phyloP scores from a whole-genome alignment of 1,140 invertebrate species.

The Vanessa tameamea region DNA sequence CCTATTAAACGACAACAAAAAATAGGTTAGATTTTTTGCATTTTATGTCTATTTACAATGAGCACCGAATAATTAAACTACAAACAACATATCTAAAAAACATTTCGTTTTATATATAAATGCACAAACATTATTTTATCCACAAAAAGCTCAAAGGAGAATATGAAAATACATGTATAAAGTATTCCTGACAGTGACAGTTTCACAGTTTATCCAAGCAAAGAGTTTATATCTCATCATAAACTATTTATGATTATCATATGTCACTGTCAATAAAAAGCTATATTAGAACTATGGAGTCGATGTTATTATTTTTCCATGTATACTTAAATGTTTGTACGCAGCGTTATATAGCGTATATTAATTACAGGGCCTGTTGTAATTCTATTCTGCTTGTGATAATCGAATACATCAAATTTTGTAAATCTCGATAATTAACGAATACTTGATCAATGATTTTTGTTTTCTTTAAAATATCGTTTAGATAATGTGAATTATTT shows the following conservation, averaged over 20 bases:
- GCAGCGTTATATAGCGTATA: no score
- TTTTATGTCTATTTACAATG: background rate
- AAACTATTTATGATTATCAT: background rate
- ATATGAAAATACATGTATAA: conserved; percentile 9
- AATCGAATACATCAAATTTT: no score
- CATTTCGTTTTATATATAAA: background rate
- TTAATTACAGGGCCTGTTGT: no score
- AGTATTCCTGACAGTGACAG: conserved; percentile 14
- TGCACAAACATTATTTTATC: background rate
- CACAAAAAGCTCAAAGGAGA: background rate
- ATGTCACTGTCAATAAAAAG: conserved; percentile 11
- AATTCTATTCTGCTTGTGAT: no score
- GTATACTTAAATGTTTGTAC: no score
- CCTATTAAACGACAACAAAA: background rate
- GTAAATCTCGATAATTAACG: no score
- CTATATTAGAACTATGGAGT: no score
- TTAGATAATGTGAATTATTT: no score
- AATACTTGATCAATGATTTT: no score
- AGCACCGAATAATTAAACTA: background rate
- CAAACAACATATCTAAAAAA: background rate
- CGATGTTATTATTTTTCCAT: no score
- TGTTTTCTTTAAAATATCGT: no score
- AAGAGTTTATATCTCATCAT: no score
- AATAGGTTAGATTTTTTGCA: conserved; percentile 7
- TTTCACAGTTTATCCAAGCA: conserved; percentile 2